phyloP scores from a whole-genome alignment of 2,888 invertebrate genomes.

The Trilocha varians region DNA sequence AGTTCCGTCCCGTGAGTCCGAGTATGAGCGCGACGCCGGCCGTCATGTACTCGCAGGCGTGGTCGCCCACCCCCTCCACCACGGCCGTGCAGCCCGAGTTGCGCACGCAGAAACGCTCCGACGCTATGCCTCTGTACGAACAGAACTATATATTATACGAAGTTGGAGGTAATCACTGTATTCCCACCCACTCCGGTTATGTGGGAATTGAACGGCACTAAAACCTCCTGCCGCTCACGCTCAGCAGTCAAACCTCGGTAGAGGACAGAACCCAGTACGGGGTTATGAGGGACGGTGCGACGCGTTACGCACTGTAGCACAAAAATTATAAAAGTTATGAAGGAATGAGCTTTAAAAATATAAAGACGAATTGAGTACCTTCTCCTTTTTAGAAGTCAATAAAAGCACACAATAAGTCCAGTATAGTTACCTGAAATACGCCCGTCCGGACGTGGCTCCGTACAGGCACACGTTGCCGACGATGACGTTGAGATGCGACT shows the following conservation, averaged over 20 bases:
- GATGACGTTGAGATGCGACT: conserved; percentile 95
- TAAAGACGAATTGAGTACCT: too few species aligned
- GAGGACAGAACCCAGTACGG: too few species aligned
- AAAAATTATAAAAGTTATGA: too few species aligned
- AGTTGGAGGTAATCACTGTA: too few species aligned
- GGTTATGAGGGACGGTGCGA: too few species aligned
- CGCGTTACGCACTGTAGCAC: too few species aligned
- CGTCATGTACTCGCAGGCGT: conserved; percentile 99
- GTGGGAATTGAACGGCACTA: too few species aligned
- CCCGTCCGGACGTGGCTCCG: conserved; percentile 95
- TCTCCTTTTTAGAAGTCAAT: not conserved
- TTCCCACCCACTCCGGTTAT: too few species aligned
- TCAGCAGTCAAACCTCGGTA: too few species aligned
- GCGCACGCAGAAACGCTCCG: conserved; percentile 98
- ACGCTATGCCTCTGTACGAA: conserved; percentile 86
- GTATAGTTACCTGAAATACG: conserved; percentile 80
- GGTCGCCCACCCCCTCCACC: conserved; percentile 98
- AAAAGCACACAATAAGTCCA: not conserved
- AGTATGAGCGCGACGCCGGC: conserved; percentile 93
- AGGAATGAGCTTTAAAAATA: too few species aligned
- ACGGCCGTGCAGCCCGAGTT: conserved; percentile 98
- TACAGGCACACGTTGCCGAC: conserved; percentile 99
- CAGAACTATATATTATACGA: not conserved
- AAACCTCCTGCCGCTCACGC: too few species aligned
- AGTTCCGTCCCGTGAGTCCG: conserved; percentile 96